These are phyloP conservation scores for Melanerpes formicivorus DNA, from an alignment of 2,113 vertebrate species.

Conservation along the genomic window DNA sequence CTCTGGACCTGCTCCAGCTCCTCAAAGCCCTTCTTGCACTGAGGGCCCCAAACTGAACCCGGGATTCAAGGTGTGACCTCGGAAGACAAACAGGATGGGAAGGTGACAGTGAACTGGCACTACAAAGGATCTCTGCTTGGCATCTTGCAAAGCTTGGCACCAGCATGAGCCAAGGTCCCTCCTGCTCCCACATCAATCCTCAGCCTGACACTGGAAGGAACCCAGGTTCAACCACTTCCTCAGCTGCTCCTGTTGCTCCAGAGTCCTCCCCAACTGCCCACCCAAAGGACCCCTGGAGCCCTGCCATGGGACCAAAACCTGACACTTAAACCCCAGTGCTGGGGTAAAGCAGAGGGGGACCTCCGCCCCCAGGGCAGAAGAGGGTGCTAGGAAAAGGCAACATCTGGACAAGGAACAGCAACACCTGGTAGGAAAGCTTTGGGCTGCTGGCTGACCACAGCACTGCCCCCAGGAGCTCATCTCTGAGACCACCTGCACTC, in stretches of 20 bases:
- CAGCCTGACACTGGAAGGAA: background rate
- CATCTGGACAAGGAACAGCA: background rate
- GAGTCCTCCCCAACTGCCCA: background rate
- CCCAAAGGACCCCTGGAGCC: background rate
- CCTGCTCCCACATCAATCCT: background rate
- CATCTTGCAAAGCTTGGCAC: background rate
- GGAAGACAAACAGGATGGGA: background rate
- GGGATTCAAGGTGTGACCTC: background rate
- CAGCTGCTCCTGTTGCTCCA: background rate
- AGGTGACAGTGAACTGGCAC: background rate
- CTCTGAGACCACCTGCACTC: background rate
- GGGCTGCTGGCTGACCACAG: background rate
- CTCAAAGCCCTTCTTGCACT: too few species aligned
- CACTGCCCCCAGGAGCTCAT: background rate
- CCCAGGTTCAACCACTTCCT: background rate
- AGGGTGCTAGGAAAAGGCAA: background rate
- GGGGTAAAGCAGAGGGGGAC: background rate
- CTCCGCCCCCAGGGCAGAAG: background rate
- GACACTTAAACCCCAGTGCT: accelerated
- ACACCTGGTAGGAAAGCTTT: slow-evolving; percentile 10
- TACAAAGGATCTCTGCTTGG: background rate
- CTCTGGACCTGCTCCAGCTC: too few species aligned
- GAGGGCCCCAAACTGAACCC: too few species aligned
- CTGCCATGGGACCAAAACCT: too few species aligned
- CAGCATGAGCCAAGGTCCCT: background rate